Evolutionary conservation across 2,888 invertebrate genomes (phyloP), one percentile per base, ranked within the genome.

Genomic region (Eupithecia insigniata): DNA sequence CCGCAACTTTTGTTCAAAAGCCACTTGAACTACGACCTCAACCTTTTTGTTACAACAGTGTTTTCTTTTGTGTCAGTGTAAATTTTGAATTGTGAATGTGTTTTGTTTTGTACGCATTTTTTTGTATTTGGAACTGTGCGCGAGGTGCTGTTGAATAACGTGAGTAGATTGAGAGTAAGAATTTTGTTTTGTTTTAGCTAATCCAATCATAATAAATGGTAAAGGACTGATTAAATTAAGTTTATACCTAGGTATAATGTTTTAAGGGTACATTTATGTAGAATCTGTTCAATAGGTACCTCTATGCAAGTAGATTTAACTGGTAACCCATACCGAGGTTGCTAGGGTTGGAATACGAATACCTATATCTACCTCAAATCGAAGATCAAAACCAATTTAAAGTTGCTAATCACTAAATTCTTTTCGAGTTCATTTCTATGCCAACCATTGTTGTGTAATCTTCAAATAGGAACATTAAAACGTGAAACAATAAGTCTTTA

Each of bases 21-120:
- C 65, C 89, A 83, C 83, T 80, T 83, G 79, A 82, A 81, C 81
- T 79, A 81, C 81, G 80, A 79, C 69, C 73, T 69, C 62, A 58
- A 66, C 67, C 62, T 69, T 64, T 64, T 62, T 64, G 64, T 62
- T 51, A 36, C 69, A 72, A 65, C 66, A 66, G 69, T 68, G 71
- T 89, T 85, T 83, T 83, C 85, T 85, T 88, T 87, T 88, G 87
- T 85, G 88, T 80, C 80, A 80, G 87, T 91, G 91, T 89, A 86
- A 86, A 88, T 89, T 83, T 87, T 85, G 84, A 83, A 82, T 80
- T 86, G 87, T 88, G 83, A 86, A 88, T 92, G 83, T 90, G 89
- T 90, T 91, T 89, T 87, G 89, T 89, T 91, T 85, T 83, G 86
- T 86, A 88, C 83, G 84, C 84, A 84, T 89, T 89, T 91, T 75